Conservation (phyloP, 2,888 invertebrate genomes). For the Saturnia pavonia region DNA sequence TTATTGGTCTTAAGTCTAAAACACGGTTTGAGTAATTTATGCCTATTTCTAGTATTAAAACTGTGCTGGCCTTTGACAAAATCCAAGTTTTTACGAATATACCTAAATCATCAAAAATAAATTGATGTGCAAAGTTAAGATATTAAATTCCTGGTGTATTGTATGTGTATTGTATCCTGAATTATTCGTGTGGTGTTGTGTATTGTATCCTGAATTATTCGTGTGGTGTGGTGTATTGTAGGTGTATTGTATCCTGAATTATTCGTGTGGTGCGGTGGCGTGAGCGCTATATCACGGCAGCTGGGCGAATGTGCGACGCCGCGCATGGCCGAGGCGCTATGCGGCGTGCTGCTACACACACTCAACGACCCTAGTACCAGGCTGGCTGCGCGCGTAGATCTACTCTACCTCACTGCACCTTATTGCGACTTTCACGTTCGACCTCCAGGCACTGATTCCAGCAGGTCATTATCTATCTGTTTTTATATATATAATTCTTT, state of each 20-base stretch:
- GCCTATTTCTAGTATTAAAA: too few species aligned
- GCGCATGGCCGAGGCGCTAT: constrained; percentile 93
- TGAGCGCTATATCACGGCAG: constrained; percentile 90
- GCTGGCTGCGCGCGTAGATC: constrained; percentile 87
- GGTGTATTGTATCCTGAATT: constrained; percentile 91
- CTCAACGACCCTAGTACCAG: constrained; percentile 93
- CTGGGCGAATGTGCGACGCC: constrained; percentile 93
- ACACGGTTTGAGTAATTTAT: too few species aligned
- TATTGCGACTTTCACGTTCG: constrained; percentile 95
- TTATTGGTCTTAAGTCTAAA: too few species aligned
- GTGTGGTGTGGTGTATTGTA: constrained; percentile 88
- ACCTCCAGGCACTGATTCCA: constrained; percentile 86
- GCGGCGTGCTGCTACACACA: constrained; percentile 92
- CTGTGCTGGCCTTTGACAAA: too few species aligned
- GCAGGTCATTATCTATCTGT: constrained; percentile 84
- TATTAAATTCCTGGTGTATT: too few species aligned
- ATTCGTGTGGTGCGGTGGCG: constrained; percentile 91
- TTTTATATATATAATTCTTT: too few species aligned
- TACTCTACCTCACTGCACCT: constrained; percentile 92
- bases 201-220: constrained; percentile 90
- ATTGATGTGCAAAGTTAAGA: too few species aligned
- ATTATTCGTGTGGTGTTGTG: constrained; percentile 90
- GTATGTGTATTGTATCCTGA: constrained; percentile 91
- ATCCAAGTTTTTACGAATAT: neutral
- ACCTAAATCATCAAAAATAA: too few species aligned